A percentile compares a stretch with the other conserved stretches of the same genome.
Evolutionary conservation across 2,113 vertebrate species (phyloP).

Genomic region (Hippocampus barbouri): DNA sequence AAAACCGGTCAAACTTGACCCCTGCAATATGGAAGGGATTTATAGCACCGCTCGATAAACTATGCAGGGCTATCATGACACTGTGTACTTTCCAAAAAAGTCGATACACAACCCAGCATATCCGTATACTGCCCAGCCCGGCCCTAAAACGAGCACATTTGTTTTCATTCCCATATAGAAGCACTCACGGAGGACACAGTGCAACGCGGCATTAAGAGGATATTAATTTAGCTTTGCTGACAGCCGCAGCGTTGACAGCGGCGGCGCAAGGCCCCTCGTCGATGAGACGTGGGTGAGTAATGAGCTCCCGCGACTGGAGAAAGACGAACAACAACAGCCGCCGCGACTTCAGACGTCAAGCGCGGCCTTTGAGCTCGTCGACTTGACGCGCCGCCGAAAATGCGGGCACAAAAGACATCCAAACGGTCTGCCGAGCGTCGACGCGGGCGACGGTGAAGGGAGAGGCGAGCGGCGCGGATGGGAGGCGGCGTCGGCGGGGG

Average conservation of each 20-base stretch:
- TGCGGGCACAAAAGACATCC: slow-evolving; percentile 34
- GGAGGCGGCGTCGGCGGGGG: slow-evolving; percentile 14
- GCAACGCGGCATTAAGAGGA: slow-evolving; percentile 30
- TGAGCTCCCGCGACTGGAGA: slow-evolving; percentile 31
- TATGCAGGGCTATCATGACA: too few relatives aligned
- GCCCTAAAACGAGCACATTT: slow-evolving; percentile 16
- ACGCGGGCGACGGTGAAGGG: slow-evolving; percentile 36
- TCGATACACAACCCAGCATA: too few relatives aligned
- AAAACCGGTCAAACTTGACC: neutral
- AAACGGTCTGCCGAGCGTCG: slow-evolving; percentile 35
- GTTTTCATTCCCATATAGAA: slow-evolving; percentile 6
- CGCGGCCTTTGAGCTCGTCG: slow-evolving; percentile 43
- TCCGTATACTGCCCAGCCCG: neutral
- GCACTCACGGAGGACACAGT: slow-evolving; percentile 7
- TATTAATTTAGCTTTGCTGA: slow-evolving; percentile 24
- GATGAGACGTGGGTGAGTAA: slow-evolving; percentile 43
- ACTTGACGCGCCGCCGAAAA: slow-evolving; percentile 34
- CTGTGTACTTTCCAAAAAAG: too few relatives aligned
- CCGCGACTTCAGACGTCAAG: slow-evolving; percentile 26
- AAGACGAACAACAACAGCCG: slow-evolving; percentile 34
- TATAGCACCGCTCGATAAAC: too few relatives aligned
- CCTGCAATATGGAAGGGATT: too few relatives aligned
- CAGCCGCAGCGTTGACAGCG: slow-evolving; percentile 34
- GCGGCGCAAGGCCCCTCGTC: slow-evolving; percentile 29
- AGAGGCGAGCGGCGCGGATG: slow-evolving; percentile 35